Base-by-base conservation (phyloP, 1,140 invertebrate species). In the Adoxophyes honmai region DNA sequence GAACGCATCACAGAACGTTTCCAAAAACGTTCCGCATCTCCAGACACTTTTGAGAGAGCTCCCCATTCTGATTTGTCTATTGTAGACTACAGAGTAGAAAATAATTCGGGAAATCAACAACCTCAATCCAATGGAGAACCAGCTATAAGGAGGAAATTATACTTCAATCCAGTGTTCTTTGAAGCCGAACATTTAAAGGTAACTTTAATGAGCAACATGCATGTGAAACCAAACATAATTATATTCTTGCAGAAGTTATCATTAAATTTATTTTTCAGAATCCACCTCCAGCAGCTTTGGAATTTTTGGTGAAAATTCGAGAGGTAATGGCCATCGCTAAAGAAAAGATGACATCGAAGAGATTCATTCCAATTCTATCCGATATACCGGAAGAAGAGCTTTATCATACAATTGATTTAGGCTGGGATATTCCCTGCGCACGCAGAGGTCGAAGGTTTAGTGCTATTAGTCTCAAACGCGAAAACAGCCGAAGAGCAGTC, bases 151-250 rank as follows among this genome's bases (percentile, higher is more conserved):
- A 93, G 93, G 66, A 96, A 96, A 72, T 88, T 96, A 0, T 96
- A 96, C 75, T 96, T 97, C 67, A 96, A 96, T 88, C 95, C 95
- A 0, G 94, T 95, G 1, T 96, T 96, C 74, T 96, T 97, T 73
- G 95, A 97, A 72, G 93, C 93, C 4, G 95, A 96, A 78, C 78
- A 95, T 39, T 81, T 97, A 44, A 89, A 94, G 90, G 95, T 96
- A 90, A 91, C 80, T 81, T 13, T n/a, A 35, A 57, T 33, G 6
- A 21, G 4, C 55, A 35, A 57, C 36, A 34, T 13, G 34, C n/a
- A 13, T 57, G n/a, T 55, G 16, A 52, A 42, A 56, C 4, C n/a
- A n/a, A 9, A 37, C 44, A n/a, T 57, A 11, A 51, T 16, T 34
- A 59, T 10, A 39, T 13, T 4, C 4, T 44, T 8, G 51, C 11